Conservation (phyloP, 2,113 vertebrate species). For the Narcine bancroftii region DNA sequence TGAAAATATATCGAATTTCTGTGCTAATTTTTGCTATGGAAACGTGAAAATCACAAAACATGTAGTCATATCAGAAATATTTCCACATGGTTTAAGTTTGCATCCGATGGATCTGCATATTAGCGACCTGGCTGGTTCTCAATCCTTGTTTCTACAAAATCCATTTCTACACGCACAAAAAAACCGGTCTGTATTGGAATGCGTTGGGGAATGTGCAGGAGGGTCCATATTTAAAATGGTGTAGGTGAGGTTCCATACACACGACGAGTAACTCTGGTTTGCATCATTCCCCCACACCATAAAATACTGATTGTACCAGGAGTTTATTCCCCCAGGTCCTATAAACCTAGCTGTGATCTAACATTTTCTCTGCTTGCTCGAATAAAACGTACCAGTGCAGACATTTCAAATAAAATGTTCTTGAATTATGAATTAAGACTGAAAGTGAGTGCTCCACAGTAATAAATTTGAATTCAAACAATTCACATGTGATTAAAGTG, state of each 20-base stretch:
- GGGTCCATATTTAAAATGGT: background rate
- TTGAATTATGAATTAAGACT: background rate
- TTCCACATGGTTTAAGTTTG: background rate
- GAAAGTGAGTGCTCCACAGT: no score
- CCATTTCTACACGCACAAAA: no score
- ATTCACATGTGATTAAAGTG: no score
- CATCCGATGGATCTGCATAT: background rate
- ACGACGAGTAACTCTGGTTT: background rate
- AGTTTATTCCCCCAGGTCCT: background rate
- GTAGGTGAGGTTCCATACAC: background rate
- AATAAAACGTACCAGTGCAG: background rate
- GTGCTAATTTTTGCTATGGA: background rate
- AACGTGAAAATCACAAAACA: background rate
- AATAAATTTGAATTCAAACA: no score
- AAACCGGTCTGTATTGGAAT: background rate
- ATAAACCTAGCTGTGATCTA: slow-evolving; percentile 7
- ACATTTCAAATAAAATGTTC: slow-evolving; percentile 1
- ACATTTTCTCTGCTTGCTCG: slow-evolving; percentile 3
- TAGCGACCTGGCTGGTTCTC: background rate
- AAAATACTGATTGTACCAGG: background rate
- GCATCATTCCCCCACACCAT: slow-evolving; percentile 12
- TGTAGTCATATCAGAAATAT: background rate
- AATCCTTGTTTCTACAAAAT: no score
- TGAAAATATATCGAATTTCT: background rate
- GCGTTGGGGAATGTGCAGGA: background rate